phyloP scores from a whole-genome alignment of 2,888 invertebrate genomes.

The Siphlonurus alternatus region DNA sequence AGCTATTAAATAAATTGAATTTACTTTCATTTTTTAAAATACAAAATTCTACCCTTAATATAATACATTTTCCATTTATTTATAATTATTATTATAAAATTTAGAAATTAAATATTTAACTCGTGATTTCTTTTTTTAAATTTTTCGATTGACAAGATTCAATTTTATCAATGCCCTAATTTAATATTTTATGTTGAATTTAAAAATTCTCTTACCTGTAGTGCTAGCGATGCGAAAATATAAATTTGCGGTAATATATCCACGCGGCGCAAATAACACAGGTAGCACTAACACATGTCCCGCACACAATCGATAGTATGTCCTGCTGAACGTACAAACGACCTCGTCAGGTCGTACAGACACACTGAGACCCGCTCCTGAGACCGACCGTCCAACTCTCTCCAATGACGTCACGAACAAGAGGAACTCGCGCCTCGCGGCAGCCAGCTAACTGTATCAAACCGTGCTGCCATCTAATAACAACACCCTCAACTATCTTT shows the following conservation, averaged over 20 bases:
- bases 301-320: background rate
- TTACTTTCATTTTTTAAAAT: too few species aligned
- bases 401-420: background rate
- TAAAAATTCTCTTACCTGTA: background rate
- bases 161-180: too few species aligned
- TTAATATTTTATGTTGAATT: too few species aligned
- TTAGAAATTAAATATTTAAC: too few species aligned
- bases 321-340: background rate
- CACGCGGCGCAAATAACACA: background rate
- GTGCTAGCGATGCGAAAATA: background rate
- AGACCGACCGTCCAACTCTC: background rate
- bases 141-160: too few species aligned
- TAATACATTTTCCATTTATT: too few species aligned
- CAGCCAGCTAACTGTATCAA: background rate
- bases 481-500: background rate
- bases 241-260: too few species aligned
- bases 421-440: background rate
- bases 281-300: background rate
- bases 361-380: background rate
- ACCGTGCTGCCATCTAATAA: background rate
- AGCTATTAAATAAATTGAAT: too few species aligned
- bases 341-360: background rate
- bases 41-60: too few species aligned
- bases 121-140: too few species aligned
- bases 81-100: too few species aligned